Percentiles rank a stretch among this genome's conserved stretches.
Evolutionary conservation across 2,797 vertebrate species (phyloP).

Genomic region (Tapera naevia): DNA sequence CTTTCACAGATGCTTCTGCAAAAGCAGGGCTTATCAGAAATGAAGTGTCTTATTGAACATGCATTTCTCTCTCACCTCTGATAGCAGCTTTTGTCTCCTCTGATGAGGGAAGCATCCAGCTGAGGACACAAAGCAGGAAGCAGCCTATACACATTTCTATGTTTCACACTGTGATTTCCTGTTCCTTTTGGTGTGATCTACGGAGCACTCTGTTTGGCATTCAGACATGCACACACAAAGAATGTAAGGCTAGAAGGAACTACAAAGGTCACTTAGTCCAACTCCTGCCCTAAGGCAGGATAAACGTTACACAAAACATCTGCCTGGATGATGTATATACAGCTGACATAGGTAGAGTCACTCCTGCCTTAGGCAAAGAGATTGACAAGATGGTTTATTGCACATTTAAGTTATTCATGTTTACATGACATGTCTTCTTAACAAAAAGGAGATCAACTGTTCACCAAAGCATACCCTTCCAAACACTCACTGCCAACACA

Average conservation of each 20-base stretch:
- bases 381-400: background rate
- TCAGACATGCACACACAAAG: background rate
- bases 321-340: background rate
- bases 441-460: background rate
- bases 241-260: background rate
- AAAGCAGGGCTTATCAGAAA: conserved; percentile 3
- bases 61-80: background rate
- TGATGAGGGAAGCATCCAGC: background rate
- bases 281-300: background rate
- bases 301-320: background rate
- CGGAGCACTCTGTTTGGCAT: background rate
- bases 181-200: background rate
- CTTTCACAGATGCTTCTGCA: background rate
- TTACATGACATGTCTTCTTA: background rate
- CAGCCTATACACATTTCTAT: background rate
- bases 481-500: background rate
- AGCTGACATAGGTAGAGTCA: background rate
- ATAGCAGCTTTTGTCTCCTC: background rate
- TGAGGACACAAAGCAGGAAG: background rate
- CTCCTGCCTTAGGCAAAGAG: background rate
- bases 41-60: background rate
- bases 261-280: background rate
- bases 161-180: background rate
- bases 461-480: background rate
- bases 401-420: background rate